Conservation (phyloP, 2,888 invertebrate genomes). For the Galeruca laticollis region DNA sequence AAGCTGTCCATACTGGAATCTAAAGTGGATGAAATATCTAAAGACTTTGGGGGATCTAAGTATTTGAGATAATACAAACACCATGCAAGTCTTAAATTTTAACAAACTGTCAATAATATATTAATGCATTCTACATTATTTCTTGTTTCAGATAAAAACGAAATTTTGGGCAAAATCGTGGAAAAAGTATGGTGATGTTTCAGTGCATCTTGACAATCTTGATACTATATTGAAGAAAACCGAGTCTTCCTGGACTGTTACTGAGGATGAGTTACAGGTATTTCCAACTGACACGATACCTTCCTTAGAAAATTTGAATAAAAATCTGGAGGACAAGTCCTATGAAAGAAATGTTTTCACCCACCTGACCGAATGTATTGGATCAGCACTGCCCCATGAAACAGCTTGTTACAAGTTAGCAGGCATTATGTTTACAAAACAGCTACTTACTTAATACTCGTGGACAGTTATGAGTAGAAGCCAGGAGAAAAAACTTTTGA, state of each 20-base stretch:
- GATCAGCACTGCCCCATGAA: constrained; percentile 25
- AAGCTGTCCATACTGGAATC: too few species aligned
- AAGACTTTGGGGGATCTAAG: too few species aligned
- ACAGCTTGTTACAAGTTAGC: constrained; percentile 21
- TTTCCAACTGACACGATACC: constrained; percentile 14
- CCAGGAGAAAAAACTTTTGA: constrained; percentile 30
- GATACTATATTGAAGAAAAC: constrained; percentile 28
- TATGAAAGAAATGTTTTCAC: too few species aligned
- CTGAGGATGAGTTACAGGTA: too few species aligned
- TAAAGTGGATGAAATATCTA: too few species aligned
- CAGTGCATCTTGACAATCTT: constrained; percentile 31
- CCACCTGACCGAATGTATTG: constrained; percentile 6
- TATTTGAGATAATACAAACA: too few species aligned
- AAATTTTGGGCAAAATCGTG: too few species aligned
- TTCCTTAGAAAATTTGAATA: constrained; percentile 17
- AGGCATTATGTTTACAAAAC: constrained; percentile 29
- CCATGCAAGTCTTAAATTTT: background rate
- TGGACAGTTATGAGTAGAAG: constrained; percentile 35
- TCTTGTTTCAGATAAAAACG: constrained; percentile 25
- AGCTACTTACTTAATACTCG: constrained; percentile 31
- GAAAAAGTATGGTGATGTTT: constrained; percentile 27
- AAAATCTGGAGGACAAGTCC: constrained; percentile 10
- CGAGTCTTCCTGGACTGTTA: constrained; percentile 27
- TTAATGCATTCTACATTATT: too few species aligned
- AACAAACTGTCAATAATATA: too few species aligned